Evolutionary conservation across 2,113 vertebrate species (phyloP), one percentile per base, ranked within the genome.

Genomic region (Chelonoidis abingdonii): DNA sequence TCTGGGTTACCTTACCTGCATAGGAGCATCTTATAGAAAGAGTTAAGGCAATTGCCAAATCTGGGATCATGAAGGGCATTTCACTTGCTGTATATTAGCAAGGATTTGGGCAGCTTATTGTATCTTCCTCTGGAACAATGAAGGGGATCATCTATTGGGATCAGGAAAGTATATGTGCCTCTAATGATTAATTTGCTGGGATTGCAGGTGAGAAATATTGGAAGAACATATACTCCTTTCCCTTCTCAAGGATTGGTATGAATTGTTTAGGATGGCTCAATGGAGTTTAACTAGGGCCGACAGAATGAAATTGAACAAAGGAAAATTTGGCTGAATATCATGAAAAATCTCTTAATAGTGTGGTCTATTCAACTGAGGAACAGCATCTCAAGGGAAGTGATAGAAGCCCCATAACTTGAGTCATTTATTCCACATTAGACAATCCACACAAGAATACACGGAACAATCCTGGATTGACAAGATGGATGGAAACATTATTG

Each of bases 141-240:
- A 52, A 31, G 59, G 47, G 12, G 35, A 52, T 50, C 83, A 52
- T 50, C 21, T 25, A 31, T n/a, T 84, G 44, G 31, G 29, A 47
- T n/a, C 31, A 69, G 10, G 17, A n/a, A 72, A 72, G 35, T 38
- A 22, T 22, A 72, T 72, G n/a, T 9, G 25, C 69, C 29, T 88
- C 13, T 56, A 21, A 76, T 53, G 35, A 62, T 84, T 88, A 84
- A 80, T 88, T 86, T 38, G 91, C 84, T 50, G 52, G 88, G 25
- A 80, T 5, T 62, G 17, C 31, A 88, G 29, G 21, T 22, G 82
- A 52, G 17, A 83, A n/a, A 44, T 35, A 52, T 83, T 8, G 6
- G 52, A 4, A 83, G 88, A 80, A 2, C 83, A 69, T 89, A 54
- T 82, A 93, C 88, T 86, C 24, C 8, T 91, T 84, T 88, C 31